Evolutionary conservation across 2,113 vertebrate species (phyloP).

Genomic region (Physeter macrocephalus): DNA sequence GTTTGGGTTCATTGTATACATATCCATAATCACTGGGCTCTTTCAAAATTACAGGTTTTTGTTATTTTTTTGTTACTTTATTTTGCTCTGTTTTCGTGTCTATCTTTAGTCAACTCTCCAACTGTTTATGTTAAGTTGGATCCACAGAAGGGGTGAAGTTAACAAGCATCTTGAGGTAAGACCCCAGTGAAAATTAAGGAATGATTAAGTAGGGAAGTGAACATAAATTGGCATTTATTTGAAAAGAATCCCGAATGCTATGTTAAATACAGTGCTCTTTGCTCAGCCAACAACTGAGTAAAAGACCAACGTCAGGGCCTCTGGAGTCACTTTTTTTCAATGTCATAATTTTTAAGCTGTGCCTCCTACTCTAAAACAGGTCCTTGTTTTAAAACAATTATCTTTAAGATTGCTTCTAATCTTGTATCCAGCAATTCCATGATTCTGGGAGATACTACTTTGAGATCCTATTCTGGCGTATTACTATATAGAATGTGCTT

Average conservation of each 20-base stretch:
- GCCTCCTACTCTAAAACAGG: background rate
- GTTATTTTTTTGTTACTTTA: background rate
- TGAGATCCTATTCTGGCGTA: background rate
- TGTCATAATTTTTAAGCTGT: background rate
- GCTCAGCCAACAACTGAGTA: background rate
- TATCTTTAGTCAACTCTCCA: background rate
- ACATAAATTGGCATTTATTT: background rate
- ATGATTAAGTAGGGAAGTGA: background rate
- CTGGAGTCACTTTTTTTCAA: background rate
- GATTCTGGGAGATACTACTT: background rate
- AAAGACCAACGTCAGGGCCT: background rate
- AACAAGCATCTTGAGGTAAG: background rate
- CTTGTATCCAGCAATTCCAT: background rate
- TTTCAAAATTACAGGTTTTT: background rate
- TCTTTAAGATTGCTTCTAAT: background rate
- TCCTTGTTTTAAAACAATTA: background rate
- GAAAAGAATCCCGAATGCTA: background rate
- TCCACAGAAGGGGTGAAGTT: background rate
- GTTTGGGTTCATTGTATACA: background rate
- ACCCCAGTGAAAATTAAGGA: background rate
- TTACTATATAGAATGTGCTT: background rate
- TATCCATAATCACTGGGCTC: background rate
- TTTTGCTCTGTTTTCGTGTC: background rate
- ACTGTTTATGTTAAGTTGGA: background rate
- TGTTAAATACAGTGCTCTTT: background rate